phyloP scores from a whole-genome alignment of 2,113 vertebrate genomes.

The Oncorhynchus keta region DNA sequence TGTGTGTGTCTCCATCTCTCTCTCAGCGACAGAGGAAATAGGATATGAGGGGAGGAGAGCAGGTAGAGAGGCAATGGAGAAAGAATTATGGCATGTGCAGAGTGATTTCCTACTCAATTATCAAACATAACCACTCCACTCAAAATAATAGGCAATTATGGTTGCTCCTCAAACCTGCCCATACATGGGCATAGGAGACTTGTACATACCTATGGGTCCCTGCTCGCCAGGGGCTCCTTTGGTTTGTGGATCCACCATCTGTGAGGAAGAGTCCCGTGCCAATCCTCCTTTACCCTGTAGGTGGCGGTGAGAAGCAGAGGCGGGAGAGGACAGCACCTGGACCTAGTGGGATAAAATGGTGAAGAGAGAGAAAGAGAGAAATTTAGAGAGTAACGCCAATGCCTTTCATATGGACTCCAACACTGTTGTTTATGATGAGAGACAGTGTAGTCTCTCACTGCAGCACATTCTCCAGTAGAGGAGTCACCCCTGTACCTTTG shows the following conservation, averaged over 20 bases:
- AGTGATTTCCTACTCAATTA: conserved; percentile 37
- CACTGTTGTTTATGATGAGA: neutral
- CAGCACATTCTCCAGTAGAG: neutral
- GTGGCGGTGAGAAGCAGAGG: conserved; percentile 49
- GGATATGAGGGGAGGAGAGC: conserved; percentile 44
- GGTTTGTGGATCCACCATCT: conserved; percentile 76
- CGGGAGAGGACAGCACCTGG: conserved; percentile 69
- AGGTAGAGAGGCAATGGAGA: conserved; percentile 25
- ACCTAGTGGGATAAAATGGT: conserved; percentile 73
- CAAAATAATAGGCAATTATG: conserved; percentile 12
- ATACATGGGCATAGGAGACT: neutral
- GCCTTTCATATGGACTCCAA: neutral
- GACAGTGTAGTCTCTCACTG: conserved; percentile 37
- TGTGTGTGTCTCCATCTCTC: neutral
- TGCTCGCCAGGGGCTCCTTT: conserved; percentile 81
- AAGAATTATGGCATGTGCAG: conserved; percentile 19
- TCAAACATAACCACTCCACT: conserved; percentile 12
- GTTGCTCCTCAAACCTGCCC: neutral
- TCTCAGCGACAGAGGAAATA: conserved; percentile 34
- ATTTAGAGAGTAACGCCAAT: neutral
- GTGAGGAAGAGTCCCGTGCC: conserved; percentile 47
- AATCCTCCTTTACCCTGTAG: conserved; percentile 42
- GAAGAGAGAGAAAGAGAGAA: neutral
- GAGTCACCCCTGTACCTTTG: conserved; percentile 73
- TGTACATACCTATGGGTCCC: conserved; percentile 70